Conservation (phyloP, 2,113 vertebrate species). For the Aspidoscelis tigris region DNA sequence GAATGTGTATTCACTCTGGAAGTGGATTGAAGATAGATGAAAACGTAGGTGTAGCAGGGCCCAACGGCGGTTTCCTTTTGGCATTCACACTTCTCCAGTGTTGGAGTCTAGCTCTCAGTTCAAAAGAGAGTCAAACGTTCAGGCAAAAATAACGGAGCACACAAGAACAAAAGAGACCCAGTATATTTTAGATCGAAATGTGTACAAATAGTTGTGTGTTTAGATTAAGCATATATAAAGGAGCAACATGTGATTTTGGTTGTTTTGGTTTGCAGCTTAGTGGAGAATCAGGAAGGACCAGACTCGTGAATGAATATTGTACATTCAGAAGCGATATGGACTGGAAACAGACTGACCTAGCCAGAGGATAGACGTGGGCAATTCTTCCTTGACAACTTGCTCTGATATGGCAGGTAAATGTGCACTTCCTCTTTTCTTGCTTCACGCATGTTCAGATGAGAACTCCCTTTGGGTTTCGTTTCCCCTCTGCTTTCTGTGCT, state of each 20-base stretch:
- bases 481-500: background rate
- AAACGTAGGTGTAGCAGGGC: too few relatives aligned
- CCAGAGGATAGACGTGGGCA: background rate
- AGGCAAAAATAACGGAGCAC: too few relatives aligned
- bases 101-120: background rate
- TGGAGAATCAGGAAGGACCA: background rate
- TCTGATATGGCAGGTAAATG: conserved; percentile 34
- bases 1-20: too few relatives aligned
- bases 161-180: too few relatives aligned
- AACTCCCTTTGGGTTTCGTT: background rate
- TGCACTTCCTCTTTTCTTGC: background rate
- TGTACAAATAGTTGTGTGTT: background rate
- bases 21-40: too few relatives aligned
- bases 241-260: background rate
- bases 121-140: too few relatives aligned
- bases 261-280: background rate
- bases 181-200: too few relatives aligned
- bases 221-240: background rate
- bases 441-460: background rate
- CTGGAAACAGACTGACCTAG: background rate
- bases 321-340: background rate
- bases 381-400: background rate
- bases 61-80: background rate
- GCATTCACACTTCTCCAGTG: background rate
- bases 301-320: background rate